A percentile compares a stretch with the other conserved stretches of the same genome.
Conservation (phyloP, 2,113 vertebrate species). For the Protobothrops flavoviridis region DNA sequence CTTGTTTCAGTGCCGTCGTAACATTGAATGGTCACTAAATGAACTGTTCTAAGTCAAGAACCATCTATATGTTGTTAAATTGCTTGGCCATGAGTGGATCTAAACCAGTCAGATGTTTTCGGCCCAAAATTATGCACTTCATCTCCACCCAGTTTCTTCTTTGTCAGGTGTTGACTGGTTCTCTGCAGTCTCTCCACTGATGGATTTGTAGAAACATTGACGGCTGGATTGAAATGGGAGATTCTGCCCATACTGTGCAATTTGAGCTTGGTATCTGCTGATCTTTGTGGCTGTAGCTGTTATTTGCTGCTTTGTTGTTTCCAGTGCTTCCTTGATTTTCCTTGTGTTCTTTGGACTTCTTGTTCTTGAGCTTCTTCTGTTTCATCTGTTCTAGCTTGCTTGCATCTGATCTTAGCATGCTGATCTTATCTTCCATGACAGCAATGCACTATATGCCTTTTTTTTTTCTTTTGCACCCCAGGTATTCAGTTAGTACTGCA, state of each 20-base stretch:
- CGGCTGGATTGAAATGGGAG: background rate
- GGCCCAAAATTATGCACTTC: too few species aligned
- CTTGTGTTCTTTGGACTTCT: background rate
- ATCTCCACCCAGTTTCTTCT: background rate
- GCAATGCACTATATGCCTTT: background rate
- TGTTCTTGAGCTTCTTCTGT: background rate
- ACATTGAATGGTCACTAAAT: too few species aligned
- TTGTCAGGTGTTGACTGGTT: background rate
- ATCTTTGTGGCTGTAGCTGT: background rate
- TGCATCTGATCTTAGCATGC: background rate
- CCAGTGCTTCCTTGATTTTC: background rate
- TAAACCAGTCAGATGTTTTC: background rate
- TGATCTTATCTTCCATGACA: background rate
- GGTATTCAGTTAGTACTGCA: background rate
- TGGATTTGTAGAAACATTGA: background rate
- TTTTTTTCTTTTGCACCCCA: background rate
- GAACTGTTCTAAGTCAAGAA: background rate
- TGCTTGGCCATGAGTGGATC: background rate
- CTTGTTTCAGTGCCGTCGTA: too few species aligned
- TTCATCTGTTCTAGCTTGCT: background rate
- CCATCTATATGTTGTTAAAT: background rate
- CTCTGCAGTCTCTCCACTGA: background rate
- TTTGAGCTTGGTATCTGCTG: background rate
- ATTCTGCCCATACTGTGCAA: background rate
- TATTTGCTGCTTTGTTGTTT: background rate